A percentile compares a stretch with the other conserved stretches of the same genome.
Conservation (phyloP, 2,113 vertebrate species). For the Alaudala cheleensis region DNA sequence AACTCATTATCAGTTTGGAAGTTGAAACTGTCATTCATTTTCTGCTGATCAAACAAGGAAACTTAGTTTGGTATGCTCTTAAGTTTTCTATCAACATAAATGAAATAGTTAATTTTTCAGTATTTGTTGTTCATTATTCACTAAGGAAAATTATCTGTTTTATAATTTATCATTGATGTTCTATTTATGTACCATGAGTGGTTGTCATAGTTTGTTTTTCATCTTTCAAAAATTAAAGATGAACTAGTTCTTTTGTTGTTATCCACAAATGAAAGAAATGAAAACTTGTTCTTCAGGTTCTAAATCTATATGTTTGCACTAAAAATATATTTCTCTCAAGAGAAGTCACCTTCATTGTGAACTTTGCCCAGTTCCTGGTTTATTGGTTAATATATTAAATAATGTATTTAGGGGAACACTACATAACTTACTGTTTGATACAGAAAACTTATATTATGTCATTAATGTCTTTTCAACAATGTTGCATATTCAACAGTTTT, state of each 20-base stretch:
- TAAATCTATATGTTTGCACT: neutral
- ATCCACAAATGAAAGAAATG: conserved; percentile 16
- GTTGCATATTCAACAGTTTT: neutral
- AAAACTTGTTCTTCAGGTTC: conserved; percentile 27
- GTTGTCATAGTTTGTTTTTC: conserved; percentile 53
- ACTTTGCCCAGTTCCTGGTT: neutral
- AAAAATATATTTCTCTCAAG: neutral
- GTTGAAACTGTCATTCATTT: neutral
- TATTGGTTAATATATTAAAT: neutral
- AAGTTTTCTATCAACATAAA: conserved; percentile 51
- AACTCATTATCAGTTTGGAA: neutral
- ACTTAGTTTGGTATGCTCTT: neutral
- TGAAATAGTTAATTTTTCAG: conserved; percentile 64
- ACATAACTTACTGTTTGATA: neutral
- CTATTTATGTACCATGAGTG: conserved; percentile 36
- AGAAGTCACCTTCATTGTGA: neutral
- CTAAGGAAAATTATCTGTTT: conserved; percentile 65
- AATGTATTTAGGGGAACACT: neutral
- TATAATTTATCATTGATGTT: conserved; percentile 65
- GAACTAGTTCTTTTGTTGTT: conserved; percentile 55
- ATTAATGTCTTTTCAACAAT: neutral
- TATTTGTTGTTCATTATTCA: conserved; percentile 64
- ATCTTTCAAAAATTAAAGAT: conserved; percentile 67
- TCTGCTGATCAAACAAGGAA: conserved; percentile 7
- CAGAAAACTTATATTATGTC: neutral